Evolutionary conservation across 2,113 vertebrate genomes (phyloP), one percentile per base, ranked within the genome.

Genomic region (Scortum barcoo): DNA sequence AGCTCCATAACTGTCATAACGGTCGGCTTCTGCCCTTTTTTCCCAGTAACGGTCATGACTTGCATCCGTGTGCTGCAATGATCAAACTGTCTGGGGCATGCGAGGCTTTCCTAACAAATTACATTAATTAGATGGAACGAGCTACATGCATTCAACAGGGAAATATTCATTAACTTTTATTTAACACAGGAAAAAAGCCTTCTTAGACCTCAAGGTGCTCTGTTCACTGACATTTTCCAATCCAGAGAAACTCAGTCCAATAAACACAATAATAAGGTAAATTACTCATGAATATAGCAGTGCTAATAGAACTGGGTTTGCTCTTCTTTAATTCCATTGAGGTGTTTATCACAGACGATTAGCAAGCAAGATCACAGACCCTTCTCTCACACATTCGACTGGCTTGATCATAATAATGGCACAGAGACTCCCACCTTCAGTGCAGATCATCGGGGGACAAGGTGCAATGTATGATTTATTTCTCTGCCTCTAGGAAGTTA

Each of bases 81-180:
- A 77, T 72, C 24, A 0, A 46, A 72, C 14, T 42, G 30, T 65
- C 53, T 58, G 24, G 50, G 11, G 0, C 42, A 44, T 28, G 40
- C 12, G 9, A 38, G 30, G 38, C 58, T 62, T 56, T 33, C 16
- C 24, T 48, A 12, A 22, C 53, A 57, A 78, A 68, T 51, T 48
- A 13, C 48, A 17, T 20, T 84, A 28, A 81, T 88, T 54, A 75
- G 76, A 66, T 24, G 13, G 51, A 83, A 54, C 76, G 54, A 73
- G 73, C 28, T 9, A 12, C 38, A 51, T 65, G 67, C 3, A 72
- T 63, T 80, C 20, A 76, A 7, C 46, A 28, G 75, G 38, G 58
- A 85, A 81, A 76, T 63, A 44, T 85, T 86, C 51, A 84, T 86
- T 76, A 61, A 28, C 16, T 58, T 75, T 54, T 63, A 74, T 83